Evolutionary conservation across 2,797 vertebrate species (phyloP), one percentile per base, ranked within the genome.

Genomic region (Knipowitschia caucasica): DNA sequence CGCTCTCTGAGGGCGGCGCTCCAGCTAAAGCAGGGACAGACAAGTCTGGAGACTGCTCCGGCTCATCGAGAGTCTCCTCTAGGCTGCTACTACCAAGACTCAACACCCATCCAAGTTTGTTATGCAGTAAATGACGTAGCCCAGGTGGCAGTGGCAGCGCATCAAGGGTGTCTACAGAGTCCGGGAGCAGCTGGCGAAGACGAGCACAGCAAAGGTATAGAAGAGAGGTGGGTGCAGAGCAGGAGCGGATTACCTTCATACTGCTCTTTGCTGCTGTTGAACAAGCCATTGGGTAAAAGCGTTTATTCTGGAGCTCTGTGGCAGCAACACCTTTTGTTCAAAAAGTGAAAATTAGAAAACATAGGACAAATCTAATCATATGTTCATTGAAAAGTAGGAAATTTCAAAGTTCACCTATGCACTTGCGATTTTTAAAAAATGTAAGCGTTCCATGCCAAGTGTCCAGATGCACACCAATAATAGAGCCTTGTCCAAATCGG

Each of bases 221-320:
- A 68, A 99, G 88, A 17, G 96, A 98, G 0, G 96, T 99, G 73
- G 90, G 84, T 4, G 93, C 92, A 12, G 92, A 93, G 0, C 94
- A 96, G 0, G 93, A 96, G 0, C 95, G 84, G 84, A 98, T 98
- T 66, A 99, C 93, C 81, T 99, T 99, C 96, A 99, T 99, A 89
- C 95, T 98, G 89, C 96, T 99, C 62, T 96, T 97, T 3, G 96
- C 96, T 0, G 96, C 96, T 0, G 96, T 99, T 1, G 95, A 98
- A 76, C 96, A 99, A 15, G 94, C 96, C 94, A 98, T 98, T 0
- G 96, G 96, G 67, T 92, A 99, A 53, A 98, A 92, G 59, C 81
- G 89, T 87, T 93, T 95, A 74, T 97, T 97, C 56, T 93, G 94
- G 53, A 99, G 89, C 75, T 93, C 90, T 0, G 93, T 95, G 62